A percentile compares a stretch with the other conserved stretches of the same genome.
Evolutionary conservation across 2,797 vertebrate genomes (phyloP).

Genomic region (Bryconaethiops microstoma): DNA sequence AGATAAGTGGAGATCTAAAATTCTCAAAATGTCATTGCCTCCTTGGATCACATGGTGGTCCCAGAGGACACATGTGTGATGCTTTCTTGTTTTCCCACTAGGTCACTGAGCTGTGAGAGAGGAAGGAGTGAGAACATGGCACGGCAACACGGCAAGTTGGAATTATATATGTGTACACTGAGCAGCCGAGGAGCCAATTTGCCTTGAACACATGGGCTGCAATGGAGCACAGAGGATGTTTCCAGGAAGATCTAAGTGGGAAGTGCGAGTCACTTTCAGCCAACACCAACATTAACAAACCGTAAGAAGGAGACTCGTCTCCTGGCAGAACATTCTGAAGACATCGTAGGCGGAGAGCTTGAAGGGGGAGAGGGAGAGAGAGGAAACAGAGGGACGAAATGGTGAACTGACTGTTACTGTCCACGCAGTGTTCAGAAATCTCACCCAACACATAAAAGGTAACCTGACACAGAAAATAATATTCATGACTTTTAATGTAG

Average conservation of each 20-base stretch:
- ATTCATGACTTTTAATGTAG: too few species aligned
- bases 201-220: constrained; percentile 55
- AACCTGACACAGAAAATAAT: too few species aligned
- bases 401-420: constrained; percentile 41
- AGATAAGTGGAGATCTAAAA: too few species aligned
- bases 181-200: constrained; percentile 44
- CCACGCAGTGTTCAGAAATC: neutral
- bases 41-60: too few species aligned
- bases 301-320: constrained; percentile 39
- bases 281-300: constrained; percentile 54
- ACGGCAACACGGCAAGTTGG: too few species aligned
- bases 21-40: too few species aligned
- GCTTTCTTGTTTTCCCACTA: too few species aligned
- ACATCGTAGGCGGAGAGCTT: constrained; percentile 11
- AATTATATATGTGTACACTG: too few species aligned
- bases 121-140: too few species aligned
- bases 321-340: constrained; percentile 34
- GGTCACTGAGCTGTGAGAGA: too few species aligned
- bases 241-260: constrained; percentile 54
- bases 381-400: constrained; percentile 15
- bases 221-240: constrained; percentile 49
- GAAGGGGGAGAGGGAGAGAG: constrained; percentile 24
- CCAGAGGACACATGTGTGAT: too few species aligned
- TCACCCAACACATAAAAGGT: too few species aligned
- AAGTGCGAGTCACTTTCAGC: constrained; percentile 50